Base-by-base conservation (phyloP, 2,888 invertebrate species). In the Hipparchia semele region DNA sequence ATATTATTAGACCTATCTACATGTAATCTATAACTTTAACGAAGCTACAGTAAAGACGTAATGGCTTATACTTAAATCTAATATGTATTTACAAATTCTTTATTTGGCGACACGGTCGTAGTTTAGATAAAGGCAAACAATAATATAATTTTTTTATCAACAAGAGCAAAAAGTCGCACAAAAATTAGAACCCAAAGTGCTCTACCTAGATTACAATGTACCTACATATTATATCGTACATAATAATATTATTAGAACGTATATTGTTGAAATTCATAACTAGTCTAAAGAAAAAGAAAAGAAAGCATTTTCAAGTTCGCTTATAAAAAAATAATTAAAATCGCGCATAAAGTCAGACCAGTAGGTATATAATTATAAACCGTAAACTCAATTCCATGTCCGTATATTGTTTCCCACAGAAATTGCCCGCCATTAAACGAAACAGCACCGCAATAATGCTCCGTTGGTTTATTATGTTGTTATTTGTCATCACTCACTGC, bases 321-420 rank as follows among this genome's bases (percentile, higher is more conserved):
- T n/a, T 46, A 70, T 7, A 70, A 73, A 67, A 23, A 75, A 70
- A 54, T 56, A 69, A 75, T 70, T 73, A 65, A 49, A 67, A 71
- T 23, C 71, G 59, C 68, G 53, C 33, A 68, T 65, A 64, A 68
- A 76, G 62, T 71, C 65, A 69, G 72, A 33, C 23, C 66, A 39
- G 39, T 65, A 65, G 65, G 65, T 60, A 82, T 71, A 85, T 81
- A 83, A 90, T 90, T 90, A 87, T 82, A 81, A 87, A 90, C 90
- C 89, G 90, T 90, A 88, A 86, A 85, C 84, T 87, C 86, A 84
- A 89, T 90, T 87, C 84, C 81, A 81, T 84, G 82, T 86, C 84
- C 84, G 86, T 89, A 90, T 89, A 90, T 88, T 90, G 90, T 85
- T 90, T 90, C 89, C 85, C 86, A 88, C 87, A 89, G 82, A 89